These are phyloP conservation scores for Magallana angulata DNA, from an alignment of 1,140 invertebrate species.

Conservation along the genomic window DNA sequence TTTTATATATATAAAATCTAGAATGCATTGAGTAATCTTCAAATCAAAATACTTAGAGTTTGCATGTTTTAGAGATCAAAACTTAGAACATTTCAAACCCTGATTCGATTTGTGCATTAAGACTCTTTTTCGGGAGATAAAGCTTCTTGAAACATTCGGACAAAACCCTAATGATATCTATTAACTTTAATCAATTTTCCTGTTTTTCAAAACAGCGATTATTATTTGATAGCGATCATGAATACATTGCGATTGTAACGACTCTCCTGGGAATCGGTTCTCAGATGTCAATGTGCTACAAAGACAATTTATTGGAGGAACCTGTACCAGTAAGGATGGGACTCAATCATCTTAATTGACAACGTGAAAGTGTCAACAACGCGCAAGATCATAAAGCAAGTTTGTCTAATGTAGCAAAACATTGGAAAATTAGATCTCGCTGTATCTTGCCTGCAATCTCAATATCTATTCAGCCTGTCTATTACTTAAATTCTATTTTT, in stretches of 20 bases:
- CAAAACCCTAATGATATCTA: not conserved
- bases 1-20: no score
- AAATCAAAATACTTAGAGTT: no score
- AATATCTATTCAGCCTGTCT: constrained; percentile 33
- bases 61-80: no score
- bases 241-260: constrained; percentile 31
- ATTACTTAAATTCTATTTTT: constrained; percentile 39
- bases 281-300: constrained; percentile 33
- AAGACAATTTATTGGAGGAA: constrained; percentile 44
- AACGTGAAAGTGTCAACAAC: constrained; percentile 37
- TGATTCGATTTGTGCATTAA: not conserved
- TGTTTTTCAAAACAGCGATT: constrained; percentile 21
- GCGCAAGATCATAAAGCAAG: constrained; percentile 44
- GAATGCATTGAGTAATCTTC: no score
- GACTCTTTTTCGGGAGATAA: not conserved
- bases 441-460: constrained; percentile 40
- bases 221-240: constrained; percentile 25
- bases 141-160: not conserved
- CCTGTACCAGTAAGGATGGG: not conserved
- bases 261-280: not conserved
- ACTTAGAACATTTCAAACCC: no score
- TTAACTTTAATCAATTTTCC: constrained; percentile 16
- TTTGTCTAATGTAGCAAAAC: constrained; percentile 48
- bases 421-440: constrained; percentile 45
- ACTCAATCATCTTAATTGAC: constrained; percentile 45